Conservation (phyloP, 2,797 vertebrate genomes). For the Numenius phaeopus region DNA sequence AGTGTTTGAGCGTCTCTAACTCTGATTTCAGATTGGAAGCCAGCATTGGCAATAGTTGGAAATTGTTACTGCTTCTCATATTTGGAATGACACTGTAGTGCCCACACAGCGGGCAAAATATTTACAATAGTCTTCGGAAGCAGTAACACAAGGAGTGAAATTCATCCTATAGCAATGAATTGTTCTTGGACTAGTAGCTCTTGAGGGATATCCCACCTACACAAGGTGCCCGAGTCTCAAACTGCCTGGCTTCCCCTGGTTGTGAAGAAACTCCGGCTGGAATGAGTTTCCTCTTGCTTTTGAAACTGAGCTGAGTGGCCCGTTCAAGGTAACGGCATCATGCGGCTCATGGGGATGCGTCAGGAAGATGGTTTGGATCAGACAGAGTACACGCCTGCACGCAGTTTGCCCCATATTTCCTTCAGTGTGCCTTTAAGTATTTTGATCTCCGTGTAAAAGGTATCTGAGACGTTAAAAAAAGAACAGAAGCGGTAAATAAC, state of each 20-base stretch:
- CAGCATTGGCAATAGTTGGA: neutral
- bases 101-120: neutral
- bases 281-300: neutral
- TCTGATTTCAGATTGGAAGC: neutral
- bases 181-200: neutral
- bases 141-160: neutral
- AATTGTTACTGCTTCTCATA: neutral
- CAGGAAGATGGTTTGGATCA: neutral
- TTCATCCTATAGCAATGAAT: neutral
- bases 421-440: neutral
- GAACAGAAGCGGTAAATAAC: neutral
- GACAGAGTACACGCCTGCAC: neutral
- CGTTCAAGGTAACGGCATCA: neutral
- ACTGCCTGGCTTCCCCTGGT: neutral
- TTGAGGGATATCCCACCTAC: neutral
- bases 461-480: neutral
- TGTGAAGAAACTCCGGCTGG: neutral
- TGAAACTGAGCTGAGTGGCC: neutral
- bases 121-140: neutral
- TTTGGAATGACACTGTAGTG: neutral
- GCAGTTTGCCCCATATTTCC: neutral
- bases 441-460: neutral
- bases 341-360: neutral
- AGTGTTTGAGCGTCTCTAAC: neutral
- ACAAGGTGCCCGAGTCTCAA: neutral